Evolutionary conservation across 2,113 vertebrate species (phyloP).

Genomic region (Dicrurus megarhynchus): DNA sequence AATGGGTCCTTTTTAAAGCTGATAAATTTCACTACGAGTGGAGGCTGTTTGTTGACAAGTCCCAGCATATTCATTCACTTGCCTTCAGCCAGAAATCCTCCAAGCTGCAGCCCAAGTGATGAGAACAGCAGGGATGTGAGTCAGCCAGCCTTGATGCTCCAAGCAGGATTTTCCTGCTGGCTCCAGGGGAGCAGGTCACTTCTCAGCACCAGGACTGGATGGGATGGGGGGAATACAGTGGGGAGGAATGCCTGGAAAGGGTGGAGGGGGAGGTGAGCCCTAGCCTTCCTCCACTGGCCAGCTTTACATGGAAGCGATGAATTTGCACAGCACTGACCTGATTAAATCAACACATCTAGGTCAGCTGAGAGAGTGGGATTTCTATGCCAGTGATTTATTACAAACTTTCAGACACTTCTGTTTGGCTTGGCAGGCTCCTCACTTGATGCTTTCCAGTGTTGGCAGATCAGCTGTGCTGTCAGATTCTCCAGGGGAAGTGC

Average conservation of each 20-base stretch:
- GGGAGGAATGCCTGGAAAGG: neutral
- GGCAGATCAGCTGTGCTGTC: neutral
- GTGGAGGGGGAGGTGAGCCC: neutral
- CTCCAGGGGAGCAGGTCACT: neutral
- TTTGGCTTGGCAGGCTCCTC: conserved; percentile 52
- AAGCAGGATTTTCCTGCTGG: neutral
- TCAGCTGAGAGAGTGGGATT: conserved; percentile 19
- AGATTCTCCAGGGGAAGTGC: neutral
- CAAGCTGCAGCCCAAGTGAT: neutral
- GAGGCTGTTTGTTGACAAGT: conserved; percentile 19
- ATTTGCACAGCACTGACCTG: neutral
- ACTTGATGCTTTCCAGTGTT: conserved; percentile 22
- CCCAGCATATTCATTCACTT: neutral
- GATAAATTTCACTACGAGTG: neutral
- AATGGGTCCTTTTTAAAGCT: neutral
- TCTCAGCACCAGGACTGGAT: neutral
- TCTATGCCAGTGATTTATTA: neutral
- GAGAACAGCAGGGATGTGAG: neutral
- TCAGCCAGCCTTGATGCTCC: neutral
- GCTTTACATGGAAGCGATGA: rapidly evolving
- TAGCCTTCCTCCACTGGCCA: neutral
- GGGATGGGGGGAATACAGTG: neutral
- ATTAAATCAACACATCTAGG: neutral
- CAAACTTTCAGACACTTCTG: conserved; percentile 9
- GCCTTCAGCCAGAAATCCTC: conserved; percentile 21